Evolutionary conservation across 2,113 vertebrate species (phyloP).

Genomic region (Fregetta grallaria): DNA sequence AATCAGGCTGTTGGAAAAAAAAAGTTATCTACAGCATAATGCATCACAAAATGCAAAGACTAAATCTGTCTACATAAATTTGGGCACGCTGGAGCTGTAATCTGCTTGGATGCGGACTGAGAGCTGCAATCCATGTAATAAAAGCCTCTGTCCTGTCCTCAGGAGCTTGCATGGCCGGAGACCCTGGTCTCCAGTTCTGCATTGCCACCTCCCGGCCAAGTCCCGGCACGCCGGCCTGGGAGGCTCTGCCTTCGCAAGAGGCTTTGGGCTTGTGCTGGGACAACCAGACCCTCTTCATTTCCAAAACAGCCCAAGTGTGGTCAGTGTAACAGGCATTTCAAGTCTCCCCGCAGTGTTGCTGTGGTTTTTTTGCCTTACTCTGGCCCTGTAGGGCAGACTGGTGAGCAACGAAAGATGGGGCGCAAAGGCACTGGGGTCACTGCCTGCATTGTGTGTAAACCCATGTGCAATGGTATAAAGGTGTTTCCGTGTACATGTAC

Average conservation of each 20-base stretch:
- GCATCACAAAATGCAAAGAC: not conserved
- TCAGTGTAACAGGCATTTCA: fast-evolving
- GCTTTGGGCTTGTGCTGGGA: not conserved
- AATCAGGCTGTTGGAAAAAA: not conserved
- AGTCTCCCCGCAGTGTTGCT: not conserved
- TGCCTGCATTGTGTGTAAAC: not conserved
- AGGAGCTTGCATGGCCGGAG: fast-evolving
- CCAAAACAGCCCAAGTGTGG: not conserved
- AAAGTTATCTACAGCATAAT: not conserved
- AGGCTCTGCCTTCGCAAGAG: too few relatives aligned
- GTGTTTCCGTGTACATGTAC: fast-evolving
- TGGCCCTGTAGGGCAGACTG: too few relatives aligned
- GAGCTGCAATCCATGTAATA: fast-evolving
- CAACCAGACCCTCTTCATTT: not conserved
- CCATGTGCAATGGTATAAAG: fast-evolving
- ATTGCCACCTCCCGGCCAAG: constrained; percentile 64
- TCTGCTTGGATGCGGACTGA: fast-evolving
- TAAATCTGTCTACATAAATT: not conserved
- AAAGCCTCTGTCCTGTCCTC: too few relatives aligned
- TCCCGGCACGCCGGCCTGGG: not conserved
- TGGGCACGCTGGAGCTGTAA: not conserved
- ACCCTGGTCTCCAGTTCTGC: not conserved
- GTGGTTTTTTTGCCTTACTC: not conserved
- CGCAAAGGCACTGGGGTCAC: not conserved
- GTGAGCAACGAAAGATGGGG: not conserved